Conservation (phyloP, 2,113 vertebrate genomes). For the Pseudopodoces humilis region DNA sequence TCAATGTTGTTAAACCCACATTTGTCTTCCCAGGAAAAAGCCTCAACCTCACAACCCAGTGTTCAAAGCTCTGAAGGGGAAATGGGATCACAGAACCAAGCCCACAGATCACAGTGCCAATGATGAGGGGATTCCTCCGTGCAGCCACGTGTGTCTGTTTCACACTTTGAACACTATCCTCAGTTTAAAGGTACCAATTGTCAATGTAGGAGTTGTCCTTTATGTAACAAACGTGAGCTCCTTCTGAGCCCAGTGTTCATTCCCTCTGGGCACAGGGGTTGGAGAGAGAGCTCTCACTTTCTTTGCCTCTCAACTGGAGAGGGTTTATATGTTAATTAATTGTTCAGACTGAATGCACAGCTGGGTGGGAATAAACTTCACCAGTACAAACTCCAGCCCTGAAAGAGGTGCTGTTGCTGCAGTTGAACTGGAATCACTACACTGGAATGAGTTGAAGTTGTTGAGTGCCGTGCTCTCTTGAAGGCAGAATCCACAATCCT, state of each 20-base stretch:
- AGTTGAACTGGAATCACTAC: not conserved
- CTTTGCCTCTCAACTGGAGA: not conserved
- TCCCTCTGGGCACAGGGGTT: not conserved
- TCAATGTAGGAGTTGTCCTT: not conserved
- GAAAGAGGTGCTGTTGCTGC: not conserved
- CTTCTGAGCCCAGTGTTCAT: not conserved
- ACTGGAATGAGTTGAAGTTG: not conserved
- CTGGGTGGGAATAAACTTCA: not conserved
- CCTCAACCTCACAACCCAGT: not conserved
- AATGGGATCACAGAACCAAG: not conserved
- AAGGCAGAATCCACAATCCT: not conserved
- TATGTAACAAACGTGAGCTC: not conserved
- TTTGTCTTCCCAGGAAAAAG: not conserved
- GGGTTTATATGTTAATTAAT: not conserved
- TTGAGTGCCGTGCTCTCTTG: not conserved
- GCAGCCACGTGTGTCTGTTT: not conserved
- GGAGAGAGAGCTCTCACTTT: not conserved
- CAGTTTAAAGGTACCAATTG: not conserved
- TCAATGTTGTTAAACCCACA: accelerated
- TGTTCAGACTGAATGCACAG: not conserved
- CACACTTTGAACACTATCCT: not conserved
- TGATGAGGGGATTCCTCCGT: not conserved
- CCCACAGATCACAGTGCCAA: accelerated
- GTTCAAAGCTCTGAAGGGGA: not conserved
- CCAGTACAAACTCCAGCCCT: not conserved